Percentiles rank a stretch among this genome's conserved stretches.
Conservation (phyloP, 2,888 invertebrate genomes). For the Chymomyza procnemis region DNA sequence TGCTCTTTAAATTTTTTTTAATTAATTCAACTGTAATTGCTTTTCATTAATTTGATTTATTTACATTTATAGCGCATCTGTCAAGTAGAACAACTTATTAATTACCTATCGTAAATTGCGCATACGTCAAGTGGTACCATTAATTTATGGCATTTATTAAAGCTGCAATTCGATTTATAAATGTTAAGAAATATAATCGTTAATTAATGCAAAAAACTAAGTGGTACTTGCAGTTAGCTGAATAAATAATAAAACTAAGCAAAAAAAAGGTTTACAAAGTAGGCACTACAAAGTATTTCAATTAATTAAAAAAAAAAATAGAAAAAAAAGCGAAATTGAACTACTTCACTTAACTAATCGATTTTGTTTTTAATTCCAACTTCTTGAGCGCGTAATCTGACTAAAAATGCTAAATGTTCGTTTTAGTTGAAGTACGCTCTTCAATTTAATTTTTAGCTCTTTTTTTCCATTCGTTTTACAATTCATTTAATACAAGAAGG, state of each 20-base stretch:
- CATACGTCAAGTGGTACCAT: not conserved
- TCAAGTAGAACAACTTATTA: not conserved
- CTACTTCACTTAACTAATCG: not conserved
- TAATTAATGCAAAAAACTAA: not conserved
- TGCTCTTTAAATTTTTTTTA: not conserved
- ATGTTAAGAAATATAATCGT: not conserved
- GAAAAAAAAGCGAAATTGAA: too few relatives aligned
- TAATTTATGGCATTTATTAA: not conserved
- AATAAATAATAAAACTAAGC: not conserved
- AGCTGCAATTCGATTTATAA: not conserved
- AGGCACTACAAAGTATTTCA: not conserved
- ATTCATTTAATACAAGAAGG: slow-evolving; percentile 60
- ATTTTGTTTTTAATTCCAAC: not conserved
- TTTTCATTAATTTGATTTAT: not conserved
- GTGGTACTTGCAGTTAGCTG: not conserved
- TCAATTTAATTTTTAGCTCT: slow-evolving; percentile 14
- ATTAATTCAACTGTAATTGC: not conserved
- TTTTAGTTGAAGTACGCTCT: not conserved
- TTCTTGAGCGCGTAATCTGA: not conserved
- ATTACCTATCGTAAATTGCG: not conserved
- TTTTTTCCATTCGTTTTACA: slow-evolving; percentile 59
- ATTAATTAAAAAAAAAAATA: not conserved
- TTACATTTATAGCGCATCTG: not conserved
- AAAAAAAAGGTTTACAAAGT: not conserved
- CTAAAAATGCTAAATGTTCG: not conserved